Evolutionary conservation across 2,888 invertebrate genomes (phyloP).

Genomic region (Emmelina monodactyla): DNA sequence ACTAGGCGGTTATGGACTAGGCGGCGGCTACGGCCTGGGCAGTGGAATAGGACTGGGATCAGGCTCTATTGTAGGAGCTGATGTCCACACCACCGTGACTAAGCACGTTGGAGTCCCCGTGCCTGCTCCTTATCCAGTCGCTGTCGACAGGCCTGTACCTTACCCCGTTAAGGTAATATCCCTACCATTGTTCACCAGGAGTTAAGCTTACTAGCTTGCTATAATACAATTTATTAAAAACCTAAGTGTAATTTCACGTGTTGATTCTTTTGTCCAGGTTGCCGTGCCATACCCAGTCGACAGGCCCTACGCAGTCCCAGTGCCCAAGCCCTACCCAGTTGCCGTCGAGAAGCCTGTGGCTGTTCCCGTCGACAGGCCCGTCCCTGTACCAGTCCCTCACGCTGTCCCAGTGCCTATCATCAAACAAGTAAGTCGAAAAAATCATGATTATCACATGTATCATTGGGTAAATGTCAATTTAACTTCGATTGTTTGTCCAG

Average conservation of each 20-base stretch:
- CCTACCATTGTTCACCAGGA: neutral
- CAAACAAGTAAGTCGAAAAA: conserved; percentile 36
- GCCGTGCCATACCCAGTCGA: conserved; percentile 55
- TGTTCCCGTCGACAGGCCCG: conserved; percentile 61
- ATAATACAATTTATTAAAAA: too few species aligned
- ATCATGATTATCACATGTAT: neutral
- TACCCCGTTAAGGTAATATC: conserved; percentile 41
- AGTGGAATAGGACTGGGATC: conserved; percentile 17
- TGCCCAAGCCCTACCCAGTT: conserved; percentile 58
- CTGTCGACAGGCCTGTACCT: conserved; percentile 54
- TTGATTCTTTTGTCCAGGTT: too few species aligned
- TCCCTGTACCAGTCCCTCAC: conserved; percentile 49
- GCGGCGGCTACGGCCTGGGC: conserved; percentile 18
- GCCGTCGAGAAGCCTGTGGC: conserved; percentile 55
- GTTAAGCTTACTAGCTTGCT: too few species aligned
- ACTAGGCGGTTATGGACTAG: conserved; percentile 13
- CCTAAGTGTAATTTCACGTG: too few species aligned
- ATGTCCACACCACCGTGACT: conserved; percentile 57
- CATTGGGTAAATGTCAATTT: too few species aligned
- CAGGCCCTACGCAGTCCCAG: conserved; percentile 57
- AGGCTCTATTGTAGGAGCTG: conserved; percentile 43
- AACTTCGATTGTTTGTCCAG: too few species aligned
- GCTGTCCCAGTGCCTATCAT: conserved; percentile 51
- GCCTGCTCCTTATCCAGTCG: conserved; percentile 55
- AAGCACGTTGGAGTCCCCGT: conserved; percentile 57